A percentile compares a stretch with the other conserved stretches of the same genome.
Evolutionary conservation across 1,140 invertebrate genomes (phyloP).

Genomic region (Drosophila albomicans): DNA sequence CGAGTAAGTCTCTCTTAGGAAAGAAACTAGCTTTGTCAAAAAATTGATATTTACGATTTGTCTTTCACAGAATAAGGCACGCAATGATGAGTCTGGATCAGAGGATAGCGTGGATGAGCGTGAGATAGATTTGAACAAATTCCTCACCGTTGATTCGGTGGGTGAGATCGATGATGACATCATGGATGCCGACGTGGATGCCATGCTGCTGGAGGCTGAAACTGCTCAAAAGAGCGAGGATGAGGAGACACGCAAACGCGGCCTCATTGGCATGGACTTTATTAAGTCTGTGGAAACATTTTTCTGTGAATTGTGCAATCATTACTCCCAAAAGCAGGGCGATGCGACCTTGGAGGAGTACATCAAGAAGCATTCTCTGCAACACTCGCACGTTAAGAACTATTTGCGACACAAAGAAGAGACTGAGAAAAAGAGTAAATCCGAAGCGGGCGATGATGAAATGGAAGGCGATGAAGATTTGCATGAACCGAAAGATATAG

Average conservation of each 20-base stretch:
- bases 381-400: conserved; percentile 89
- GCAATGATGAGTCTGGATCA: conserved; percentile 79
- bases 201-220: conserved; percentile 71
- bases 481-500: conserved; percentile 42
- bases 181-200: conserved; percentile 78
- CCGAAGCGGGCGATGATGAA: conserved; percentile 68
- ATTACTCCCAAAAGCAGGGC: conserved; percentile 88
- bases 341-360: conserved; percentile 87
- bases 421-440: conserved; percentile 86
- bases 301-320: conserved; percentile 91
- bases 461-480: conserved; percentile 43
- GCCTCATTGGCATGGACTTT: conserved; percentile 91
- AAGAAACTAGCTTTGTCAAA: not conserved
- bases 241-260: conserved; percentile 88
- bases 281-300: conserved; percentile 90
- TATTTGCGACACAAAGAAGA: conserved; percentile 91
- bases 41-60: not conserved
- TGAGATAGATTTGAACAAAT: conserved; percentile 92
- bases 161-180: conserved; percentile 91
- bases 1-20: conserved; percentile 86
- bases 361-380: conserved; percentile 89
- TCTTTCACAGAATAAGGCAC: conserved; percentile 86
- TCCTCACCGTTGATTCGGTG: conserved; percentile 93
- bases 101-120: conserved; percentile 89
- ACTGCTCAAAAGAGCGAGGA: conserved; percentile 87